Evolutionary conservation across 2,113 vertebrate species (phyloP), one percentile per base, ranked within the genome.

Genomic region (Xenopus borealis): DNA sequence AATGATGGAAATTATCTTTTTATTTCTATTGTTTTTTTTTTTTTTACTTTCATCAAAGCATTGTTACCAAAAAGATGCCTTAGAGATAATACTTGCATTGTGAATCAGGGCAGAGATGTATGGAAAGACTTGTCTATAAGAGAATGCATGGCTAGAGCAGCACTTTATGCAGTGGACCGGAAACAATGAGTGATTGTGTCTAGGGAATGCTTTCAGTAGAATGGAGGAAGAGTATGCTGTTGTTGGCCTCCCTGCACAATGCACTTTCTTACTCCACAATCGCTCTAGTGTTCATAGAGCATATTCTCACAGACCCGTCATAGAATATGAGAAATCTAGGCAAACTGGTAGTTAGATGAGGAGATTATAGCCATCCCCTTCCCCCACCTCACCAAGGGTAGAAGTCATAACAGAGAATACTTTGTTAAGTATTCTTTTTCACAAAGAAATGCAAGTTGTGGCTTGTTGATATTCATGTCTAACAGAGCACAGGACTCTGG

Each of bases 351-450:
- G 19, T 53, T 55, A 55, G 53, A 55, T 55, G 17, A 55, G 53
- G 7, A 55, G 53, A n/a, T 55, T 55, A 8, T 55, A 55, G 16
- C 53, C 53, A 55, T n/a, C 53, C 53, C 53, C 7, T 55, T 4
- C 14, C 47, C 47, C 47, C 47, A 40, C 6, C 17, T n/a, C 17
- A 55, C 17, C 9, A 55, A 50, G 12, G 14, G 30, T 53, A 64
- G 67, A 77, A 77, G 61, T 63, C 66, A 70, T 64, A 57, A 77
- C 74, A 69, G 62, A 77, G 74, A 70, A 77, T 64, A 45, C 66
- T 77, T 77, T 77, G 74, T 77, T 57, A 64, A 18, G 63, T 67
- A 70, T 77, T 77, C 74, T 19, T 44, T 53, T 30, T 18, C 40
- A 57, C 46, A 64, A 59, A 70, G n/a, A 57, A 57, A n/a, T 70